A percentile compares a stretch with the other conserved stretches of the same genome.
Conservation (phyloP, 2,797 vertebrate genomes). For the Hybognathus amarus region DNA sequence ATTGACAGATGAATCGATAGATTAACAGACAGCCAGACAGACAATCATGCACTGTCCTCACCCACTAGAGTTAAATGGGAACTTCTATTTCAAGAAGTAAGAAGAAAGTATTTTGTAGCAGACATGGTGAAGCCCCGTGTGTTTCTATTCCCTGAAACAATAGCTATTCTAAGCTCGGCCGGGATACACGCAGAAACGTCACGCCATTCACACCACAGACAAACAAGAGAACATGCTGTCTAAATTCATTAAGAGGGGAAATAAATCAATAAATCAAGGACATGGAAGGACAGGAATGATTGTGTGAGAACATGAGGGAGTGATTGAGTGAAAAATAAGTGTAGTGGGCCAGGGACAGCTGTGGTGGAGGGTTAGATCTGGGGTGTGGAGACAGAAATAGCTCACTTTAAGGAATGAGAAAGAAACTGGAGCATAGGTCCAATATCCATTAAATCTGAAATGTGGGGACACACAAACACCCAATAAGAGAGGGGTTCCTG, state of each 20-base stretch:
- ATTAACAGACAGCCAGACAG: not conserved
- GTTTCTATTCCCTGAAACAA: slow-evolving; percentile 22
- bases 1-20: not conserved
- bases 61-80: slow-evolving; percentile 14
- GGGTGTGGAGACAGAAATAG: slow-evolving; percentile 36
- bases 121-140: slow-evolving; percentile 19
- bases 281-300: slow-evolving; percentile 5
- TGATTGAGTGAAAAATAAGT: slow-evolving; percentile 64
- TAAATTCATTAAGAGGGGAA: slow-evolving; percentile 16
- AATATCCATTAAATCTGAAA: slow-evolving; percentile 49
- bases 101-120: slow-evolving; percentile 11
- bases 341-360: slow-evolving; percentile 71
- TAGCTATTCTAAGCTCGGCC: slow-evolving; percentile 13
- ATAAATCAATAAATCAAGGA: slow-evolving; percentile 32
- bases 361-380: slow-evolving; percentile 55
- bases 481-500: slow-evolving; percentile 26
- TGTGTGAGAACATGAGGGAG: slow-evolving; percentile 3
- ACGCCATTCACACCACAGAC: slow-evolving; percentile 24
- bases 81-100: slow-evolving; percentile 13
- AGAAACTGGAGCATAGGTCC: slow-evolving; percentile 39
- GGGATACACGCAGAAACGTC: slow-evolving; percentile 15
- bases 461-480: slow-evolving; percentile 12
- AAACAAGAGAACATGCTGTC: slow-evolving; percentile 16
- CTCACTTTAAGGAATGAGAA: slow-evolving; percentile 30
- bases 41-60: slow-evolving; percentile 8